Conservation (phyloP, 2,888 invertebrate genomes). For the Epistrophe eligans region DNA sequence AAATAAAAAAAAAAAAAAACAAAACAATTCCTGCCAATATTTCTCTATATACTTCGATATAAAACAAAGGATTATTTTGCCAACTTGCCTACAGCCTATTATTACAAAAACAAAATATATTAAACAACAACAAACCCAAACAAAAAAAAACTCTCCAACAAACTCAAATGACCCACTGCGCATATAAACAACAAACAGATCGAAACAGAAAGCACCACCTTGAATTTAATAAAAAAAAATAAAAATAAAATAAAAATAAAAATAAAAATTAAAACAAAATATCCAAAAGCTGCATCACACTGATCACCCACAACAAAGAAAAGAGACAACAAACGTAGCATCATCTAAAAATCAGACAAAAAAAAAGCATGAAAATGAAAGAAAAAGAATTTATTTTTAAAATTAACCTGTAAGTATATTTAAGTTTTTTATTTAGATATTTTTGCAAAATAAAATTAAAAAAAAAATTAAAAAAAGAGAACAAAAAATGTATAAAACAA, state of each 20-base stretch:
- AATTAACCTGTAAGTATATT: constrained; percentile 72
- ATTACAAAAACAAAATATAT: constrained; percentile 1
- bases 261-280: neutral
- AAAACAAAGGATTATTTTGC: constrained; percentile 69
- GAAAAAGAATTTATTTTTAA: constrained; percentile 74
- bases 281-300: constrained; percentile 39
- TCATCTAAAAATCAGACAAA: constrained; percentile 48
- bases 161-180: constrained; percentile 52
- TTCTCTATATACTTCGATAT: constrained; percentile 68
- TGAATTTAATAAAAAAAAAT: constrained; percentile 2
- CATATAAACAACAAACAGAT: constrained; percentile 35
- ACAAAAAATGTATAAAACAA: constrained; percentile 48
- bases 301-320: constrained; percentile 40
- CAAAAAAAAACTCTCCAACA: constrained; percentile 25
- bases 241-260: constrained; percentile 31
- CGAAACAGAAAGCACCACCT: constrained; percentile 70
- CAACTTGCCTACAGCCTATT: constrained; percentile 72
- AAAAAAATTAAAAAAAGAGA: constrained; percentile 15
- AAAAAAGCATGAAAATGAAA: constrained; percentile 63
- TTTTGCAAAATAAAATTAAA: constrained; percentile 73
- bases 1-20: constrained; percentile 9
- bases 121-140: neutral
- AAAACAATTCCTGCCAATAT: constrained; percentile 73
- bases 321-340: constrained; percentile 39
- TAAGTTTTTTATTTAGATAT: constrained; percentile 76